Base-by-base conservation (phyloP, 2,888 invertebrate species). In the Sesia apiformis region DNA sequence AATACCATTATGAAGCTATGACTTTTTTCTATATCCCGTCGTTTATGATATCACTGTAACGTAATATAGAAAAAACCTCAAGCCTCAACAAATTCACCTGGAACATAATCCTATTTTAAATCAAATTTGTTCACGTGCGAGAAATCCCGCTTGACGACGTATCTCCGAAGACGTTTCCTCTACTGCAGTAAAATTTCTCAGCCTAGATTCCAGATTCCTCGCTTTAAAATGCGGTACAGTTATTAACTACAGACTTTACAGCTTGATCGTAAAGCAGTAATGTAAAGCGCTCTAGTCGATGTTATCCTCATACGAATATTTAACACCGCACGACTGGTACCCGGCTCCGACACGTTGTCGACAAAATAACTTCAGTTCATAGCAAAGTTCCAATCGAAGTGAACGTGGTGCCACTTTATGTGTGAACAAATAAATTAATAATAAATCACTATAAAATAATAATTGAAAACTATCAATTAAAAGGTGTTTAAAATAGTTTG, bases 71-170 rank as follows among this genome's bases (percentile, higher is more conserved):
- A 50, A 50, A 50, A 50, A 38, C 38, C 50, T 50, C 7, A 50
- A 38, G 8, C 50, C 50, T 46, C 5, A 46, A 38, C 7, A 50
- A 52, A 7, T 52, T 40, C 40, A 40, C 52, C 52, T 52, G 40
- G 52, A 52, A 49, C 49, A 52, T 56, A 83, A 84, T 81, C 75
- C 79, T 67, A 76, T 81, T 74, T 72, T 72, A 69, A 75, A 84
- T 84, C 77, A 72, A 83, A 81, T 83, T 80, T 76, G 78, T 79
- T 84, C 81, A 81, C 76, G 76, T 78, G 80, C 76, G 76, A 81
- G 76, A 79, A 80, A 81, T 79, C 74, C 76, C 72, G 67, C 69
- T 72, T 71, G 74, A 74, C 78, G 69, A 70, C 72, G 69, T 76
- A 76, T 78, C 76, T 72, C 66, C 58, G 55, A 58, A 60, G 63